These are phyloP conservation scores for human (Homo sapiens) DNA, from an alignment of 2,113 vertebrate genomes.

Conservation along the genomic window DNA sequence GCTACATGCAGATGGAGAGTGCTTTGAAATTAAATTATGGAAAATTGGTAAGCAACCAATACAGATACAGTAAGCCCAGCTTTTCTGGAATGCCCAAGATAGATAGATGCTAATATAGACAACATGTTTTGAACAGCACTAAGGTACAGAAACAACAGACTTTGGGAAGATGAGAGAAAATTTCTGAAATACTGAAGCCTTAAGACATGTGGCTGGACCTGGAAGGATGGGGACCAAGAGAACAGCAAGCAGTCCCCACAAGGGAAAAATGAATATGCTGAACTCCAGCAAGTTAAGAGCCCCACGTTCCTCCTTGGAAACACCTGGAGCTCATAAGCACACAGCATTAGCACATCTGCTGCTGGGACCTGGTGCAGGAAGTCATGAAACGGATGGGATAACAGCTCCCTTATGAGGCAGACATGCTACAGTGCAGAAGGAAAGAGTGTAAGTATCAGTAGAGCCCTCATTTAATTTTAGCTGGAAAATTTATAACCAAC, in stretches of 20 bases:
- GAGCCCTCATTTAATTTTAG: neutral
- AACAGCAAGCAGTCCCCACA: neutral
- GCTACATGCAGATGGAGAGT: neutral
- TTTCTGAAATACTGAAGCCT: neutral
- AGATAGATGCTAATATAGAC: neutral
- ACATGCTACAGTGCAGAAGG: neutral
- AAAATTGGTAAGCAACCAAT: neutral
- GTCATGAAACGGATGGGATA: neutral
- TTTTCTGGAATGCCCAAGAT: neutral
- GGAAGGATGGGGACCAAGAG: neutral
- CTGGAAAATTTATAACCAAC: neutral
- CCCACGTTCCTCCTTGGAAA: neutral
- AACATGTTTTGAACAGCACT: neutral
- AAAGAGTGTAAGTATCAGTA: neutral
- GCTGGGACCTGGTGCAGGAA: neutral
- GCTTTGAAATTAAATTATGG: neutral
- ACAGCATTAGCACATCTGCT: neutral
- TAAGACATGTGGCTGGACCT: neutral
- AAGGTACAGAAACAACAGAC: neutral
- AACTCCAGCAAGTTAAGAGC: neutral
- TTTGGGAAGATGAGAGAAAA: neutral
- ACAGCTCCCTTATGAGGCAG: fast-evolving
- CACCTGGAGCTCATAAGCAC: neutral
- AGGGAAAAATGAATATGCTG: neutral
- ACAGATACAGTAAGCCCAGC: neutral